These are phyloP conservation scores for Pagetopsis macropterus DNA, from an alignment of 2,797 vertebrate genomes.

Conservation along the genomic window DNA sequence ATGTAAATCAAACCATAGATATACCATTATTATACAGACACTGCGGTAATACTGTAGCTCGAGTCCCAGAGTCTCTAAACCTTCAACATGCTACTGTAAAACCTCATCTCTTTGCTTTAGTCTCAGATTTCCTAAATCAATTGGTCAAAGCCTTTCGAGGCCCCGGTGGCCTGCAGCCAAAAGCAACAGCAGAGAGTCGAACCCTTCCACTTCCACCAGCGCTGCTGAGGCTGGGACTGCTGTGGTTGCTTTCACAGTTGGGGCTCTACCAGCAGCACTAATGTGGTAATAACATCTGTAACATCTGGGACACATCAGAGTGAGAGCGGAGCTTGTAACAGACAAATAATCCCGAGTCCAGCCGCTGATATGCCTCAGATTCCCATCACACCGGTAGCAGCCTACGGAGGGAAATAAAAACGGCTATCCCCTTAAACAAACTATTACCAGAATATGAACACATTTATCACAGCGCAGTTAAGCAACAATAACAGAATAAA, in stretches of 20 bases:
- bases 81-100: slow-evolving; percentile 54
- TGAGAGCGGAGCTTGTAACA: slow-evolving; percentile 57
- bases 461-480: slow-evolving; percentile 28
- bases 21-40: neutral
- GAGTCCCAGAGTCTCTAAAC: slow-evolving; percentile 14
- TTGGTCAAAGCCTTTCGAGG: slow-evolving; percentile 53
- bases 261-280: slow-evolving; percentile 65
- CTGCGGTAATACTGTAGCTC: slow-evolving; percentile 13
- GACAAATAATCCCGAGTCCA: slow-evolving; percentile 58
- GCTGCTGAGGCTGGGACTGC: slow-evolving; percentile 36
- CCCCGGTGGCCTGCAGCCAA: slow-evolving; percentile 56
- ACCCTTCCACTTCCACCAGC: slow-evolving; percentile 44
- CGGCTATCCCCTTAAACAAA: slow-evolving; percentile 24
- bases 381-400: slow-evolving; percentile 39
- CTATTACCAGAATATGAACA: slow-evolving; percentile 16
- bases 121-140: slow-evolving; percentile 62
- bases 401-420: slow-evolving; percentile 42
- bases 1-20: neutral
- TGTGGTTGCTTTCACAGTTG: slow-evolving; percentile 66
- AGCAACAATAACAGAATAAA: slow-evolving; percentile 5
- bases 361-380: slow-evolving; percentile 24
- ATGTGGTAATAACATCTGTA: slow-evolving; percentile 69
- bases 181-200: slow-evolving; percentile 49
- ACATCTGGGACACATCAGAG: slow-evolving; percentile 72
- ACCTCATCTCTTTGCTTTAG: slow-evolving; percentile 36